phyloP scores from a whole-genome alignment of 2,113 vertebrate genomes.

The Cyprinus carpio region DNA sequence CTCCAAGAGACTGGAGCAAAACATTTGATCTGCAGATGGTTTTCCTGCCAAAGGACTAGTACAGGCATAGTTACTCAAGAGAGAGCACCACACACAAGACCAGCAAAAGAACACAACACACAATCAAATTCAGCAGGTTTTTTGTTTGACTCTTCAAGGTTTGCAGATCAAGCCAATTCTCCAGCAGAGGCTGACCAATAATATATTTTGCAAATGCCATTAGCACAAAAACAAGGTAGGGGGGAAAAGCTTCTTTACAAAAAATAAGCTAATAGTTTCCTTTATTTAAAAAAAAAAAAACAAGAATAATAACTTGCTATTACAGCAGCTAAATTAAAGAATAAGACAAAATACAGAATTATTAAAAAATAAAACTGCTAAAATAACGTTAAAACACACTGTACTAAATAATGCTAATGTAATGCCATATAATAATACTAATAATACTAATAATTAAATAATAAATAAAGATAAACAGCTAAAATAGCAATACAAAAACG shows the following conservation, averaged over 20 bases:
- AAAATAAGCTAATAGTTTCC: background rate
- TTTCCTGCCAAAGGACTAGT: background rate
- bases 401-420: too few relatives aligned
- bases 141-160: background rate
- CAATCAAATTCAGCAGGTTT: background rate
- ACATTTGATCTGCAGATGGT: background rate
- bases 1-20: background rate
- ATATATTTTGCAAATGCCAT: background rate
- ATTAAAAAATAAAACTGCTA: too few relatives aligned
- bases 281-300: too few relatives aligned
- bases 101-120: background rate
- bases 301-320: too few relatives aligned
- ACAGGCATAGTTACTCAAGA: background rate
- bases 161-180: background rate
- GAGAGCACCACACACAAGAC: background rate
- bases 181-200: background rate
- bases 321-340: too few relatives aligned
- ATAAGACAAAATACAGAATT: too few relatives aligned
- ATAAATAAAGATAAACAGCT: too few relatives aligned
- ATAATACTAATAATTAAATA: too few relatives aligned
- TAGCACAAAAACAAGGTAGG: background rate
- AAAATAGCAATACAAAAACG: too few relatives aligned
- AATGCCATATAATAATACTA: too few relatives aligned
- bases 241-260: background rate
- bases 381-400: too few relatives aligned